Evolutionary conservation across 2,888 invertebrate genomes (phyloP).

Genomic region (Trilocha varians): DNA sequence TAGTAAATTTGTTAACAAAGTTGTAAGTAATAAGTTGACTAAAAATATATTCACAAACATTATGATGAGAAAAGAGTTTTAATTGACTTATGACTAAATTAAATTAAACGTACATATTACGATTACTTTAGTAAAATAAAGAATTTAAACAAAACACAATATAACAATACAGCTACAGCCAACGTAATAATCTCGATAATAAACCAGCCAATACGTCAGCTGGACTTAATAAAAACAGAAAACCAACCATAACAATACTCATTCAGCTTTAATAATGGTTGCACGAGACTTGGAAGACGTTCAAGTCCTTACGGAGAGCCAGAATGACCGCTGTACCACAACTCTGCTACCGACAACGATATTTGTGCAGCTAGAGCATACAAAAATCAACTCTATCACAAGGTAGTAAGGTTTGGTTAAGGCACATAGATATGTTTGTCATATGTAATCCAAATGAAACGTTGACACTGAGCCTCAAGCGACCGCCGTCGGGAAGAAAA

Average conservation of each 20-base stretch:
- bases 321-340: constrained; percentile 56
- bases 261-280: constrained; percentile 55
- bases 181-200: constrained; percentile 8
- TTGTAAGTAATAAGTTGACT: too few species aligned
- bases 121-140: too few species aligned
- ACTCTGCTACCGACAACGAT: constrained; percentile 25
- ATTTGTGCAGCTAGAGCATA: constrained; percentile 5
- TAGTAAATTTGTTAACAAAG: too few species aligned
- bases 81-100: too few species aligned
- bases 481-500: constrained; percentile 45
- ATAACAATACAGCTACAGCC: constrained; percentile 5
- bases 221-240: constrained; percentile 38
- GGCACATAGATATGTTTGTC: constrained; percentile 24
- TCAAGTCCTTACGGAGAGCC: constrained; percentile 42
- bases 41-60: too few species aligned
- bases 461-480: constrained; percentile 60
- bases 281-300: constrained; percentile 52
- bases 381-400: constrained; percentile 19
- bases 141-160: too few species aligned
- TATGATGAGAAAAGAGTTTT: too few species aligned
- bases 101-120: too few species aligned
- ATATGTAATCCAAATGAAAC: constrained; percentile 59
- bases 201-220: constrained; percentile 10
- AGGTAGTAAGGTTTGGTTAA: constrained; percentile 12
- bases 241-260: constrained; percentile 48